Evolutionary conservation across 2,797 vertebrate genomes (phyloP).

Genomic region (Lithobates sylvaticus): DNA sequence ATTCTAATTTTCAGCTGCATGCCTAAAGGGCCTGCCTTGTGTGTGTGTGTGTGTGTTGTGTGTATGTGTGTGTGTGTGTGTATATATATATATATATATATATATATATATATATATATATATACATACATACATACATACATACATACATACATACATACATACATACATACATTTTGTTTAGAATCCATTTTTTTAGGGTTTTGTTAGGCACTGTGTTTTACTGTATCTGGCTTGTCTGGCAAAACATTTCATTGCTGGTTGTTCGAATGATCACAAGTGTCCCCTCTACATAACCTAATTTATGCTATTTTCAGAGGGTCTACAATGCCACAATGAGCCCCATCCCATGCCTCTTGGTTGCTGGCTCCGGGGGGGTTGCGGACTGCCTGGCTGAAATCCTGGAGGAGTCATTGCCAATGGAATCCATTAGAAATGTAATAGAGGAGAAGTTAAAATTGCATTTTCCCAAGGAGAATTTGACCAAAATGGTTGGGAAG

Average conservation of each 20-base stretch:
- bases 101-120: too few relatives aligned
- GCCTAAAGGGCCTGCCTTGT: too few relatives aligned
- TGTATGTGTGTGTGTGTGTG: too few relatives aligned
- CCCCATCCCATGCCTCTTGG: conserved; percentile 82
- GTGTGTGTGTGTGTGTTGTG: too few relatives aligned
- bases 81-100: too few relatives aligned
- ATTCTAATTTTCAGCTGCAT: too few relatives aligned
- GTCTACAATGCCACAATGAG: conserved; percentile 80
- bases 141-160: too few relatives aligned
- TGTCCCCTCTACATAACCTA: not conserved
- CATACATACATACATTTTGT: too few relatives aligned
- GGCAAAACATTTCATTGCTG: not conserved
- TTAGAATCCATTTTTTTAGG: too few relatives aligned
- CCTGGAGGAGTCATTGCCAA: conserved; percentile 70
- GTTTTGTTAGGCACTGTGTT: too few relatives aligned
- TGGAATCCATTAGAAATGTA: conserved; percentile 66
- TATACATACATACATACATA: too few relatives aligned
- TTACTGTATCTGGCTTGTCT: not conserved
- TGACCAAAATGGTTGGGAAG: conserved; percentile 74
- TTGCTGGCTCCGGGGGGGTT: conserved; percentile 82
- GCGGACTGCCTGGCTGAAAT: conserved; percentile 83
- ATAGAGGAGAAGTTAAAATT: conserved; percentile 71
- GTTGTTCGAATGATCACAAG: not conserved
- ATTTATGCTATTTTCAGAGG: conserved; percentile 69
- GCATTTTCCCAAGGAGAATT: conserved; percentile 69